Base-by-base conservation (phyloP, 2,797 vertebrate species). In the Rhinichthys osculus region DNA sequence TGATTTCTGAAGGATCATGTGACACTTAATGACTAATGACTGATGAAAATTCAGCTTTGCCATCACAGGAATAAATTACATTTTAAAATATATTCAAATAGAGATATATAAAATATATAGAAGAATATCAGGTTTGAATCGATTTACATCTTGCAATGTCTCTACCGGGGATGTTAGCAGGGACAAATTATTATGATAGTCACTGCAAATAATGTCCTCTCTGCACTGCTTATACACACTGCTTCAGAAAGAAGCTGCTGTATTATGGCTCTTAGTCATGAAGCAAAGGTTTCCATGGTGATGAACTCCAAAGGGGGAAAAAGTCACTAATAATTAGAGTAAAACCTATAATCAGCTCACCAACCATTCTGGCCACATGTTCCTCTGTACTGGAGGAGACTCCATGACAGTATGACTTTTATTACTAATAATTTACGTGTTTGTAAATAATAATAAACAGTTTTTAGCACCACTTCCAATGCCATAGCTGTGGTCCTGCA, bases 271-370 rank as follows among this genome's bases (percentile, higher is more conserved):
- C 78, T 81, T 40, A 50, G 23, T 44, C 83, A 71, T 70, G 52
- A 79, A 62, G 83, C 52, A n/a, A 69, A 79, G 42, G 84, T 85
- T 85, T 79, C 84, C 78, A 85, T 85, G 78, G 78, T 42, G 42
- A 85, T 85, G 84, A 81, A 81, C 84, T 85, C 67, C 70, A 67
- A 73, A 69, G 13, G 69, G 44, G 8, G 57, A 64, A 81, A 38
- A 72, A 71, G 76, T 64, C 84, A 72, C 67, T 74, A 81, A 74
- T 81, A 81, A 74, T 78, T 71, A 81, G 21, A 74, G 23, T 52
- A 81, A 72, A 81, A 30, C 67, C 70, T 44, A 81, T 66, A 64
- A 81, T 85, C 78, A 85, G 35, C 84, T 81, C 30, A 66, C 21
- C 54, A 64, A 47, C 40, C 38, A 27, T 52, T 50, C 44, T 16